Percentiles rank a stretch among this genome's conserved stretches.
Evolutionary conservation across 2,797 vertebrate species (phyloP).

Genomic region (Hippocampus kuda): DNA sequence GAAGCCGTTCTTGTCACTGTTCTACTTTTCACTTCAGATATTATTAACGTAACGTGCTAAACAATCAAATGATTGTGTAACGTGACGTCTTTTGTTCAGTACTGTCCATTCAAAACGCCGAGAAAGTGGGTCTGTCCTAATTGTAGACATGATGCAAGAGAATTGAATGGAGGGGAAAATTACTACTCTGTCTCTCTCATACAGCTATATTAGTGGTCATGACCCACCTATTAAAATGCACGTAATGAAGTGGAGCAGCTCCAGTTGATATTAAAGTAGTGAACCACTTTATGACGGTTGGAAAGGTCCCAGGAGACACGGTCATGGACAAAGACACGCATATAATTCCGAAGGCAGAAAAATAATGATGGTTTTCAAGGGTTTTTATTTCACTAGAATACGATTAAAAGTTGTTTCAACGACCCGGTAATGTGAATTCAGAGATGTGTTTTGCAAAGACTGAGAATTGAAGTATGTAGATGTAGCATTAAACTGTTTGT

Average conservation of each 20-base stretch:
- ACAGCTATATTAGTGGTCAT: constrained; percentile 21
- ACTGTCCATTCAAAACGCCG: constrained; percentile 15
- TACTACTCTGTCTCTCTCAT: constrained; percentile 12
- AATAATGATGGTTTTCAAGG: background rate
- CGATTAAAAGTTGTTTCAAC: background rate
- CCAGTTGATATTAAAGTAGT: constrained; percentile 10
- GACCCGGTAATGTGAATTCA: background rate
- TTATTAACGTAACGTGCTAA: constrained; percentile 13
- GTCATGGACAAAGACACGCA: constrained; percentile 1
- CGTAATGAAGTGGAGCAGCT: constrained; percentile 13
- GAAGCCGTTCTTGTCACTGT: background rate
- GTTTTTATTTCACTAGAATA: background rate
- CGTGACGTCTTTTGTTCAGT: constrained; percentile 26
- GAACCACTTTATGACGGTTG: constrained; percentile 6
- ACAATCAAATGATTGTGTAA: constrained; percentile 15
- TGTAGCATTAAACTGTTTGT: too few species aligned
- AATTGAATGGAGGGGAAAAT: constrained; percentile 3
- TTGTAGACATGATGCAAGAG: constrained; percentile 33
- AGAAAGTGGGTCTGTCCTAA: constrained; percentile 39
- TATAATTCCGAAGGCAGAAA: background rate
- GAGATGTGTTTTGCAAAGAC: too few species aligned
- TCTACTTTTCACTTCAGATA: constrained; percentile 12
- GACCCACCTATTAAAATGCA: constrained; percentile 28
- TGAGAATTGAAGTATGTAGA: too few species aligned
- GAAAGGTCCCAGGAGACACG: constrained; percentile 5